phyloP scores from a whole-genome alignment of 2,797 vertebrate genomes.

The Muscicapa comitata region DNA sequence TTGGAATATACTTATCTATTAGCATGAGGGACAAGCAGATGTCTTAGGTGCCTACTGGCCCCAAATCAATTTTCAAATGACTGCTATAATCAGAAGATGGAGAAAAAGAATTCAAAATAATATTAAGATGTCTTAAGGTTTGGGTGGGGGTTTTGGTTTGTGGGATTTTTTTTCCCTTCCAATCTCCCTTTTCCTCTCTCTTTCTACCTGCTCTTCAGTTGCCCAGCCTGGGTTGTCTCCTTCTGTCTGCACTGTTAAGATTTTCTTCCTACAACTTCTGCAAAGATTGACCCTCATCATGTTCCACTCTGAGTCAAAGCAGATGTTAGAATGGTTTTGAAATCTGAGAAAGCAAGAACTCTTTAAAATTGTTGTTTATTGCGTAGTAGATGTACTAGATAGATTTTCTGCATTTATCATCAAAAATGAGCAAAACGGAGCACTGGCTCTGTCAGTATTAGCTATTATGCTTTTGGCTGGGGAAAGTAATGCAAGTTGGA shows the following conservation, averaged over 20 bases:
- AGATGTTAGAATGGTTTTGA: background rate
- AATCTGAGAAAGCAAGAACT: background rate
- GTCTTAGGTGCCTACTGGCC: background rate
- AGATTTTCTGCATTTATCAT: background rate
- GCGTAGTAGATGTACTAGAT: background rate
- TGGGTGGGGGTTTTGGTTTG: rapidly evolving
- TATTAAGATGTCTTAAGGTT: background rate
- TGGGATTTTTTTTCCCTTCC: too few species aligned
- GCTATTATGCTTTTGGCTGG: background rate
- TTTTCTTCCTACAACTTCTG: background rate
- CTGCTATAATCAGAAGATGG: background rate
- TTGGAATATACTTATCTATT: background rate
- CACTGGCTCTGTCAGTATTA: background rate
- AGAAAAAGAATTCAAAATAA: background rate
- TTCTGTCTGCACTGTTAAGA: background rate
- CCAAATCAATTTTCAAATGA: background rate
- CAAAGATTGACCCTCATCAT: background rate
- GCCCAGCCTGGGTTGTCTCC: background rate
- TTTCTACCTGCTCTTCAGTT: background rate
- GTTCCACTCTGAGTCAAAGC: background rate
- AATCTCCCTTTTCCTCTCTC: background rate
- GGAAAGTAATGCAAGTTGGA: background rate
- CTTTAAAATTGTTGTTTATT: background rate
- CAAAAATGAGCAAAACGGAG: background rate
- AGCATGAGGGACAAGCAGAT: background rate